A percentile compares a stretch with the other conserved stretches of the same genome.
phyloP scores from a whole-genome alignment of 2,113 vertebrate species.

The Spermophilus dauricus region DNA sequence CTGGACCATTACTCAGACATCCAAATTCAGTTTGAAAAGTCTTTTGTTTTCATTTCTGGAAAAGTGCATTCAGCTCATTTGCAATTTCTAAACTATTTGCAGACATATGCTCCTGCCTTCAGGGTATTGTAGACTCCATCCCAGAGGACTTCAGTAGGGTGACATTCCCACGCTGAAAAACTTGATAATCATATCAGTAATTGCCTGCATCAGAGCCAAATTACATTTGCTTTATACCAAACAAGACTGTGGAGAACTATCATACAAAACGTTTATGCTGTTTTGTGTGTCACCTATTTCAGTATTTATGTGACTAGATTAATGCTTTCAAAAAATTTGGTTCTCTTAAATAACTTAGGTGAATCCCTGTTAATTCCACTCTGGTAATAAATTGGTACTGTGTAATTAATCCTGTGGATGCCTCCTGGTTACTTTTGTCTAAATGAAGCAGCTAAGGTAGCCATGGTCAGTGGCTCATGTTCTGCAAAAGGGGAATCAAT shows the following conservation, averaged over 20 bases:
- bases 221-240: slow-evolving; percentile 33
- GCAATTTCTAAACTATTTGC: background rate
- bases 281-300: slow-evolving; percentile 41
- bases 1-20: background rate
- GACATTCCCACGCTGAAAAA: background rate
- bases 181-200: slow-evolving; percentile 9
- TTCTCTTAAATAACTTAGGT: background rate
- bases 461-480: background rate
- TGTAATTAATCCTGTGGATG: slow-evolving; percentile 55
- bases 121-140: background rate
- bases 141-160: background rate
- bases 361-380: background rate
- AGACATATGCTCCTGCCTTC: background rate
- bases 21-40: background rate
- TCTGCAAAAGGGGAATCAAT: slow-evolving; percentile 44
- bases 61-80: background rate
- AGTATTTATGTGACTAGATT: slow-evolving; percentile 54
- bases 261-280: background rate
- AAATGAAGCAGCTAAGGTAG: background rate
- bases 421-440: background rate
- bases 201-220: slow-evolving; percentile 38
- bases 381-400: background rate
- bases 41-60: background rate
- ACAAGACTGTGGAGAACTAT: background rate
- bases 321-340: background rate